A percentile compares a stretch with the other conserved stretches of the same genome.
Conservation (phyloP, 2,888 invertebrate genomes). For the Alsophila aescularia region DNA sequence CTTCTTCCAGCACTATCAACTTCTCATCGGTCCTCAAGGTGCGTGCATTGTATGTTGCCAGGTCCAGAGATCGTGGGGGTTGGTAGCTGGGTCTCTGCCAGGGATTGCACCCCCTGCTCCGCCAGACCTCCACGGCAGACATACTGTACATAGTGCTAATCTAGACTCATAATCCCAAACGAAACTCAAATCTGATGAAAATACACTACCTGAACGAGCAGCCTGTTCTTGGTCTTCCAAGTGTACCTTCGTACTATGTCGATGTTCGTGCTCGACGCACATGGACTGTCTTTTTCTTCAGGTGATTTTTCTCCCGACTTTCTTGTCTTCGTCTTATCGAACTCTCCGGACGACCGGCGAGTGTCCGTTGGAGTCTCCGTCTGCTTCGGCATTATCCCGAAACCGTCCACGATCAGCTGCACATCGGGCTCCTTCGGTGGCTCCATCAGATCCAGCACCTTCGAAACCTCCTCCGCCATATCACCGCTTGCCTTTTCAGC, state of each 20-base stretch:
- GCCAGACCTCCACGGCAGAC: no score
- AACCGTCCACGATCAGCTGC: conserved; percentile 75
- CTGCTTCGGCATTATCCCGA: conserved; percentile 74
- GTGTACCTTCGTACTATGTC: conserved; percentile 86
- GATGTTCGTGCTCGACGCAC: conserved; percentile 71
- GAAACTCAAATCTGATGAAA: no score
- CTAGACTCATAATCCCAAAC: no score
- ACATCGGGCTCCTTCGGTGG: conserved; percentile 65
- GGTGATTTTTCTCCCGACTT: no score
- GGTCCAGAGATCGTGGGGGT: no score
- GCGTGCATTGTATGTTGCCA: no score
- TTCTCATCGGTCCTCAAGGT: no score
- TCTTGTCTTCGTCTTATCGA: conserved; percentile 43
- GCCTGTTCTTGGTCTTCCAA: conserved; percentile 86
- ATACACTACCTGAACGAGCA: conserved; percentile 83
- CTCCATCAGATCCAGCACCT: conserved; percentile 17
- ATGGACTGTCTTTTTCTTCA: conserved; percentile 55
- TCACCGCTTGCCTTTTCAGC: conserved; percentile 55
- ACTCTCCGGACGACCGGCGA: conserved; percentile 34
- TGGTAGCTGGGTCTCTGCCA: no score
- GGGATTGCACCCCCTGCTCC: no score
- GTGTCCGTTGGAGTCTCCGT: neutral
- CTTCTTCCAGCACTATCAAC: no score
- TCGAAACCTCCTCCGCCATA: conserved; percentile 41
- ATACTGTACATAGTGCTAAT: no score